Percentiles rank a stretch among this genome's conserved stretches.
Evolutionary conservation across 2,888 invertebrate species (phyloP).

Genomic region (Chalcis sispes): DNA sequence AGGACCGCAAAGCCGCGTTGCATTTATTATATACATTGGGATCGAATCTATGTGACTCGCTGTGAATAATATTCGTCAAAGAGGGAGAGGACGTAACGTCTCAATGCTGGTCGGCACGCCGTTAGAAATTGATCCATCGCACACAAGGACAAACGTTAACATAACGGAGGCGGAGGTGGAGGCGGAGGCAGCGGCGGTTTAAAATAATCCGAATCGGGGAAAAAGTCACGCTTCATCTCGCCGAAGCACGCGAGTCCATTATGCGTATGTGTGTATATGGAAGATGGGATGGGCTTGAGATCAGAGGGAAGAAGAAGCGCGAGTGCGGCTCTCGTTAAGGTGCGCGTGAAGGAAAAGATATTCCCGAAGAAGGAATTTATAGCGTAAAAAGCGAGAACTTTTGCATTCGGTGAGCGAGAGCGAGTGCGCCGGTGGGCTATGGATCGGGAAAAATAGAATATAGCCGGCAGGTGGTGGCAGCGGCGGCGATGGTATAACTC

Average conservation of each 20-base stretch:
- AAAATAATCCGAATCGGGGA: neutral
- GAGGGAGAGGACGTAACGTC: constrained; percentile 41
- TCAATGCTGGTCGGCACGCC: constrained; percentile 29
- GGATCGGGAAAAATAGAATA: constrained; percentile 53
- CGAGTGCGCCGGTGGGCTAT: constrained; percentile 26
- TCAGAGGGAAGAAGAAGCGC: no score
- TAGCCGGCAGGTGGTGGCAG: constrained; percentile 48
- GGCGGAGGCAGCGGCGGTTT: neutral
- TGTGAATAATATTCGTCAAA: no score
- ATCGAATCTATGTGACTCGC: no score
- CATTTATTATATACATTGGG: neutral
- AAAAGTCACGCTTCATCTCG: constrained; percentile 1
- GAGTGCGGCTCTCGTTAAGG: constrained; percentile 24
- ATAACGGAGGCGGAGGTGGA: neutral
- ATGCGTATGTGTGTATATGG: no score
- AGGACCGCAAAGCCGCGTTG: neutral
- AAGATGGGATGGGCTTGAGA: no score
- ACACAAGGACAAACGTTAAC: neutral
- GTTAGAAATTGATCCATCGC: constrained; percentile 39
- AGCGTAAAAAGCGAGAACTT: constrained; percentile 6
- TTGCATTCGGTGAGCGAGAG: constrained; percentile 18
- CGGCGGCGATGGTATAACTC: neutral
- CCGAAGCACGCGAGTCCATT: no score
- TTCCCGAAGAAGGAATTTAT: neutral
- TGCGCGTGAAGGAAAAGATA: neutral